A percentile compares a stretch with the other conserved stretches of the same genome.
phyloP scores from a whole-genome alignment of 2,888 invertebrate genomes.

The Metallyticus violacea region DNA sequence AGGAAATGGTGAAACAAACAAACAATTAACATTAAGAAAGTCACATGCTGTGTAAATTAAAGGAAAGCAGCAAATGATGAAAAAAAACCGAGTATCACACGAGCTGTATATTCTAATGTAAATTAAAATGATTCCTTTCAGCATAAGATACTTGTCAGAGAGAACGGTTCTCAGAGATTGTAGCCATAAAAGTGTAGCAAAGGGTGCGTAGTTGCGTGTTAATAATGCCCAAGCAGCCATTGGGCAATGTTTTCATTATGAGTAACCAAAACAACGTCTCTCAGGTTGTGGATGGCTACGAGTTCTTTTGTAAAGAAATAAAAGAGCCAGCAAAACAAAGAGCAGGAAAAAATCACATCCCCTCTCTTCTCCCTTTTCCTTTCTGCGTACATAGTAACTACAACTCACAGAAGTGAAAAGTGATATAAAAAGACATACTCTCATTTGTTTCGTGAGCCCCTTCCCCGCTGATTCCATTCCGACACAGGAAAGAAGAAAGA shows the following conservation, averaged over 20 bases:
- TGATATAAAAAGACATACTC: background rate
- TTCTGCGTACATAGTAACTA: background rate
- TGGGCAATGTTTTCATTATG: background rate
- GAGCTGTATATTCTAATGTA: no score
- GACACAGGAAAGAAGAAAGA: background rate
- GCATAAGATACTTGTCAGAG: background rate
- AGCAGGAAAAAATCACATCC: background rate
- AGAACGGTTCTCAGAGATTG: background rate
- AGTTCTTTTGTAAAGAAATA: background rate
- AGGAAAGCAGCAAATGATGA: background rate
- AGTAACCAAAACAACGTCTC: background rate
- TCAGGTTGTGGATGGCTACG: background rate
- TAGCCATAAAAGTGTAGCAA: background rate
- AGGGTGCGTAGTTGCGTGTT: background rate
- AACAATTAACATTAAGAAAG: no score
- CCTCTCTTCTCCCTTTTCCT: background rate
- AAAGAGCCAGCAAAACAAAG: background rate
- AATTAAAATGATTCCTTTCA: background rate
- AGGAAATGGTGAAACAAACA: no score
- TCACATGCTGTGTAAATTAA: background rate
- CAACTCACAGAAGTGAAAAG: background rate
- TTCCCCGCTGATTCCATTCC: background rate
- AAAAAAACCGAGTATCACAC: background rate
- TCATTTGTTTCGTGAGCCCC: background rate
- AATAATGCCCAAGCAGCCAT: background rate